Conservation (phyloP, 2,113 vertebrate species). For the Cochlearius cochlearius region DNA sequence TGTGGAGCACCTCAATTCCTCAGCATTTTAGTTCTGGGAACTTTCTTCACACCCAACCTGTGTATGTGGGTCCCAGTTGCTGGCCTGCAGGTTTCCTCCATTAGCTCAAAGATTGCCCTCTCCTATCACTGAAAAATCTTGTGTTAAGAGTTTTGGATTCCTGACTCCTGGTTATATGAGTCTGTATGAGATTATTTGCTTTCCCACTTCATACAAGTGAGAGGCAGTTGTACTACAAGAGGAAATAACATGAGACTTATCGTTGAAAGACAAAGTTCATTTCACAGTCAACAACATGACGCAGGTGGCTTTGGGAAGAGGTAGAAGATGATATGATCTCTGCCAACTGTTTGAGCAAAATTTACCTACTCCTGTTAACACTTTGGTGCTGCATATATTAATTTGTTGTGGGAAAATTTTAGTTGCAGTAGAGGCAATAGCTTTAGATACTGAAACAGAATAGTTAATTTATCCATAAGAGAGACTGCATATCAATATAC, state of each 20-base stretch:
- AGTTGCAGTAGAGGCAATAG: background rate
- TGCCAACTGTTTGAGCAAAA: background rate
- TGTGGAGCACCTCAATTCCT: background rate
- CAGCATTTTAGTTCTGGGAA: background rate
- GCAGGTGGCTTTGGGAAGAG: background rate
- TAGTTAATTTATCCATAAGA: background rate
- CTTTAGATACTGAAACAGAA: background rate
- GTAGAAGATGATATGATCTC: background rate
- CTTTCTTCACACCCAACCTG: background rate
- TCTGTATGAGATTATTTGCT: background rate
- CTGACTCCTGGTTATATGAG: background rate
- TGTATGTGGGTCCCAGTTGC: rapidly evolving
- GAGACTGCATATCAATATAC: background rate
- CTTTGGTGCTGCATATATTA: background rate
- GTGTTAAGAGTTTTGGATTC: background rate
- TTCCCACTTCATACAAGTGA: background rate
- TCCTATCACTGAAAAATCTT: background rate
- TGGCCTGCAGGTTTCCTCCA: background rate
- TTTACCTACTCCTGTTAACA: background rate
- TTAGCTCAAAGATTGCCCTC: background rate
- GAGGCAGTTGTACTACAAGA: background rate
- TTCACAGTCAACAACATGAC: background rate
- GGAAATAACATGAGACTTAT: background rate
- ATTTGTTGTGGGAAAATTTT: background rate
- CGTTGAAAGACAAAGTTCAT: background rate